Conservation (phyloP, 35 echinoderm and acorn worm genomes). For the Apostichopus parvimensis region DNA sequence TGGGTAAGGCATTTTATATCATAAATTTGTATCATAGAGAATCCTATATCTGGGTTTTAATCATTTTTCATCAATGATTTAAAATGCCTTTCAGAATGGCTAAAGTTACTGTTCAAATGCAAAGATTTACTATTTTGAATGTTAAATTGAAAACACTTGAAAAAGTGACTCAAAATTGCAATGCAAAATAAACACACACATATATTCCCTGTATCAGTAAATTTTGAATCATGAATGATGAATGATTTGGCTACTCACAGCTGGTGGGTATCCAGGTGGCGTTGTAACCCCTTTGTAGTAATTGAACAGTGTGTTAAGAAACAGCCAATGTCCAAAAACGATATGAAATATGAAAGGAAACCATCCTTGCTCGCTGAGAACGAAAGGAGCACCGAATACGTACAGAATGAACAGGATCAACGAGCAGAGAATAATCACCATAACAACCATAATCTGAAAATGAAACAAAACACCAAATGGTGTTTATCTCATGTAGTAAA, state of each 20-base stretch:
- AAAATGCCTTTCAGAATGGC: too few relatives aligned
- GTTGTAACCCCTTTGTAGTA: constrained; percentile 94
- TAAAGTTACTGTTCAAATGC: too few relatives aligned
- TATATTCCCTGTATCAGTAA: too few relatives aligned
- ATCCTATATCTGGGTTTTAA: too few relatives aligned
- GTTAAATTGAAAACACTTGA: too few relatives aligned
- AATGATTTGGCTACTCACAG: constrained; percentile 51
- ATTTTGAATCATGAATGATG: neutral
- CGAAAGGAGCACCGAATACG: constrained; percentile 53
- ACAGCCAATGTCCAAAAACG: constrained; percentile 85
- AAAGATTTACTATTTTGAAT: too few relatives aligned
- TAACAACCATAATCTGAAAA: constrained; percentile 75
- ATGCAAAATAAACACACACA: too few relatives aligned
- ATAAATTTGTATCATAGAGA: too few relatives aligned
- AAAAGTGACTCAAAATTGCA: too few relatives aligned
- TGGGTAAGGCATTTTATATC: too few relatives aligned
- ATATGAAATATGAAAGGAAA: constrained; percentile 63
- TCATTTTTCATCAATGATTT: too few relatives aligned
- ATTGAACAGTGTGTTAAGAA: constrained; percentile 82
- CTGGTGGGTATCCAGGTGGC: constrained; percentile 79
- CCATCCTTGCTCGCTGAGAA: constrained; percentile 5
- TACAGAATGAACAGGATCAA: constrained; percentile 64
- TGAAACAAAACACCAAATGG: neutral
- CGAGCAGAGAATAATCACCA: constrained; percentile 68
- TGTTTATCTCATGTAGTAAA: neutral